Base-by-base conservation (phyloP, 1,140 invertebrate genomes). In the Camponotus vicinus region DNA sequence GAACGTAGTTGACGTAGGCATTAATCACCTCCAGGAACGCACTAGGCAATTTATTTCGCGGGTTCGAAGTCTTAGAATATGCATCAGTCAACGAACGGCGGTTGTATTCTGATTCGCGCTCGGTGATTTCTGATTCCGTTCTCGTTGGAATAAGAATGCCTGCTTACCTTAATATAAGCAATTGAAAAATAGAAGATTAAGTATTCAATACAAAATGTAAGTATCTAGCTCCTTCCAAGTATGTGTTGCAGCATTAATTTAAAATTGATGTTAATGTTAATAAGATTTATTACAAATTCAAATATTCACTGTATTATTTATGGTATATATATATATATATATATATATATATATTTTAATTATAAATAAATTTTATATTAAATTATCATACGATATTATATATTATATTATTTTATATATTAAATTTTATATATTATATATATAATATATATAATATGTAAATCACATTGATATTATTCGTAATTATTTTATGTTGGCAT, bases 21-120 rank as follows among this genome's bases (percentile, higher is more conserved):
- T 89, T 89, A 89, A 89, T 89, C 87, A 89, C 84, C 45, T 76
- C 32, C 37, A 82, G 6, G 52, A 82, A 71, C 67, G 45, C 52
- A 37, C 49, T 42, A 52, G 42, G 55, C 27, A 37, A 82, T 82
- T 82, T 59, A 73, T 82, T 71, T 82, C 40, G 3, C 52, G 15
- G 7, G 52, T 57, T 59, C 67, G 67, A 82, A 82, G 40, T 59
- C 79, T 59, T 42, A 15, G 55, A 71, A 82, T 71, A 45, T 57
- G 66, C 66, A 57, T 71, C 15, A 70, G 77, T 40, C 77, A 15
- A 9, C 42, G 21, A 45, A 57, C 21, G 15, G 27, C 9, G 21
- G 18, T 27, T 27, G 18, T 49, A 66, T 57, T 80, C 18, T 11
- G 42, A 78, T 59, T 49, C 59, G 42, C 42, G 18, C 42, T 11